Conservation (phyloP, 2,797 vertebrate species). For the Sebastes itinus region DNA sequence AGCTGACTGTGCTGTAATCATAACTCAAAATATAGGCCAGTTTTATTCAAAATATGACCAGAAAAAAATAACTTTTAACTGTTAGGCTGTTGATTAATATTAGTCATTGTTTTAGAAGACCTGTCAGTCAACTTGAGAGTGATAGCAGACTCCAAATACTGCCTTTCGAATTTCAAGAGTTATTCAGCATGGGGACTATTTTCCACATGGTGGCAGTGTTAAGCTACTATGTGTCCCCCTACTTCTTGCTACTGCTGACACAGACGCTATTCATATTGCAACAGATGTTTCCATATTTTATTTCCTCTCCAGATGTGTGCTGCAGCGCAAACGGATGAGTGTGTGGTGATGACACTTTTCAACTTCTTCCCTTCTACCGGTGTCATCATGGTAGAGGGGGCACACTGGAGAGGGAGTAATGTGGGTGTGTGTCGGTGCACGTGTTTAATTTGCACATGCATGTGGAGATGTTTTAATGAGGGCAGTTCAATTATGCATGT, state of each 20-base stretch:
- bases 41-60: background rate
- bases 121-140: background rate
- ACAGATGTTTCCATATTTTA: background rate
- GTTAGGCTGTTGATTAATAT: background rate
- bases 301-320: conserved; percentile 6
- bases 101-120: background rate
- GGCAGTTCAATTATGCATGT: conserved; percentile 13
- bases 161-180: background rate
- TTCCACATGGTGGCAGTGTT: conserved; percentile 24
- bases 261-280: background rate
- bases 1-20: background rate
- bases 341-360: background rate
- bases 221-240: background rate
- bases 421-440: background rate
- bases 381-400: background rate
- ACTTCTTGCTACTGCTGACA: background rate
- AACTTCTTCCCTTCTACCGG: background rate
- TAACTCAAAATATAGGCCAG: background rate
- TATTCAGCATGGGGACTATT: background rate
- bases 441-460: background rate
- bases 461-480: background rate
- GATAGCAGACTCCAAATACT: background rate
- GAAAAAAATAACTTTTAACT: background rate
- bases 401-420: background rate
- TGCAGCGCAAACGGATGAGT: background rate